Conservation (phyloP, 1,140 invertebrate species). For the Tetraneura akinire region DNA sequence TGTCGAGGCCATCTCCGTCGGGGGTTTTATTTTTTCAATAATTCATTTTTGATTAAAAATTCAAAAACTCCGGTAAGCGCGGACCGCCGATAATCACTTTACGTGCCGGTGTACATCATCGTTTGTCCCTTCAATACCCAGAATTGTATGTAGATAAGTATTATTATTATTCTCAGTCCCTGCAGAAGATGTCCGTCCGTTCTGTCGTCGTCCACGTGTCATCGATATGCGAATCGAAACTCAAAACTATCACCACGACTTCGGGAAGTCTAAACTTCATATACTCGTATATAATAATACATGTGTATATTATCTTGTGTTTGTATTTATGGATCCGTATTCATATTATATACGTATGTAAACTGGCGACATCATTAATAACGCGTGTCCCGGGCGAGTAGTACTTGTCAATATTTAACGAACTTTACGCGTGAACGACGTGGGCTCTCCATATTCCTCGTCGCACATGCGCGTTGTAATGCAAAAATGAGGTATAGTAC, state of each 20-base stretch:
- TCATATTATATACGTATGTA: background rate
- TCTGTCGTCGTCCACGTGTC: background rate
- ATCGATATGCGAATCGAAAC: constrained; percentile 14
- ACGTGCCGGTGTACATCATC: too few species aligned
- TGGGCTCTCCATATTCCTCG: background rate
- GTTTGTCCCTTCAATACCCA: too few species aligned
- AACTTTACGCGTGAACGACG: constrained; percentile 12
- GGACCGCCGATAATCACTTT: background rate
- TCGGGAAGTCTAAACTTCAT: background rate
- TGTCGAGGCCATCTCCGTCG: background rate
- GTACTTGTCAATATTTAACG: constrained; percentile 49
- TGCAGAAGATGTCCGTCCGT: background rate
- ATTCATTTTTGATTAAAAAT: constrained; percentile 42
- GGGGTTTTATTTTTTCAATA: constrained; percentile 34
- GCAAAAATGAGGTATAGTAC: too few species aligned
- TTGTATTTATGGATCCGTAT: background rate
- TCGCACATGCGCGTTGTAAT: too few species aligned
- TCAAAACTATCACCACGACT: too few species aligned
- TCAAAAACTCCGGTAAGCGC: too few species aligned
- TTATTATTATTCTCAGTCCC: too few species aligned
- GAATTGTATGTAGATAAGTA: too few species aligned
- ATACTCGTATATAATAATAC: background rate
- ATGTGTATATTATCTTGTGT: background rate
- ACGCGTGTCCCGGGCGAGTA: background rate
- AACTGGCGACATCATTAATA: constrained; percentile 22